Evolutionary conservation across 2,888 invertebrate species (phyloP), one percentile per base, ranked within the genome.

Genomic region (Metalampra italica): DNA sequence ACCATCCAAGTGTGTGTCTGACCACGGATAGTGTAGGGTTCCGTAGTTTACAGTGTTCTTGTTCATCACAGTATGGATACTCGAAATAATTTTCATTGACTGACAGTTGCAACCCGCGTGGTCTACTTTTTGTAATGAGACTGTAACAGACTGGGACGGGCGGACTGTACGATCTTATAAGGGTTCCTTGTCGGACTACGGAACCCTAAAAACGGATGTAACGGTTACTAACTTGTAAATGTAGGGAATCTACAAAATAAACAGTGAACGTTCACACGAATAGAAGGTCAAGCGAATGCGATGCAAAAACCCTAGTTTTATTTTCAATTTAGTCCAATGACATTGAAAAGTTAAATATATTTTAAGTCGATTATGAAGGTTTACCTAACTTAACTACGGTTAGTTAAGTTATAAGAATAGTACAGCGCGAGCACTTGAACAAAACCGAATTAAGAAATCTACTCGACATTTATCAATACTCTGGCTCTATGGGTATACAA

Each of bases 231-330:
- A 43, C 9, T 29, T 47, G 43, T 51, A 50, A 54, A 52, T 46
- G 57, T 53, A 54, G 60, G 59, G 43, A 63, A 62, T 61, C 53
- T 59, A 63, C 60, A 59, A 68, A 71, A 68, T 54, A 61, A 62
- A 65, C 61, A 73, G 78, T 76, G 78, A 82, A 78, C 70, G 76
- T 71, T 55, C 49, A 54, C 53, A 57, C 36, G 11, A 34, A 12
- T 2, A 63, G 71, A 78, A 78, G 77, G 80, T 64, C 73, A 63
- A 50, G 51, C 63, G 55, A 56, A 57, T 52, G 60, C 55, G 60
- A 63, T 66, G 63, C 64, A 75, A 76, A 73, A 75, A 74, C 63
- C 60, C 60, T 62, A 68, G 59, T 74, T 75, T 74, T n/a, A n/a
- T n/a, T n/a, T 75, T 71, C 64, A 64, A 54, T 51, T 53, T 51